Percentiles rank a stretch among this genome's conserved stretches.
These are phyloP conservation scores for Mamestra brassicae DNA, from an alignment of 2,888 invertebrate genomes.

Conservation along the genomic window DNA sequence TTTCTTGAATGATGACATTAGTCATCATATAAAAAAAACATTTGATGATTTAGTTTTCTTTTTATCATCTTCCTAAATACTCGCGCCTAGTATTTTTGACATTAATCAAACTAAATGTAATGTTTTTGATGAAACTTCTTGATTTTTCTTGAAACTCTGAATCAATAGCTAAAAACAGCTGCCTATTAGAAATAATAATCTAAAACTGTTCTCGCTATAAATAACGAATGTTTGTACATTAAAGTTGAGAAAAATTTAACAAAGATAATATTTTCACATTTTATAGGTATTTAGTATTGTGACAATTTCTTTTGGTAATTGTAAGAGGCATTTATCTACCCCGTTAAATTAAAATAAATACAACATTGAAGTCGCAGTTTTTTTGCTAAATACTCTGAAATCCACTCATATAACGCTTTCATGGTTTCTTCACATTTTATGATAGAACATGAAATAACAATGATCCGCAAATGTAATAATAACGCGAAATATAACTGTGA, in stretches of 20 bases:
- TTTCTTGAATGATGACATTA: conserved; percentile 25
- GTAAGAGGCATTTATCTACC: conserved; percentile 1
- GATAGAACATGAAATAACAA: conserved; percentile 41
- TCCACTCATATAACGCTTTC: neutral
- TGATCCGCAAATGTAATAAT: conserved; percentile 42
- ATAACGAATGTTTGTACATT: conserved; percentile 5
- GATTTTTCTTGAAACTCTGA: conserved; percentile 1
- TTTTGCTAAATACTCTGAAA: conserved; percentile 23
- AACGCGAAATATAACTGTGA: conserved; percentile 50
- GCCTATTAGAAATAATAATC: conserved; percentile 4
- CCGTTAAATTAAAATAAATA: conserved; percentile 16
- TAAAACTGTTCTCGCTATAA: neutral
- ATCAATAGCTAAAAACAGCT: conserved; percentile 29
- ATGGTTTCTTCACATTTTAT: conserved; percentile 38
- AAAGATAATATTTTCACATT: neutral
- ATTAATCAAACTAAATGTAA: conserved; percentile 15
- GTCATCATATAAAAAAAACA: conserved; percentile 12
- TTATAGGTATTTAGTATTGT: neutral
- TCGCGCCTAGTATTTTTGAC: conserved; percentile 10
- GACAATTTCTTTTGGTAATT: neutral
- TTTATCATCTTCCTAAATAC: conserved; percentile 24
- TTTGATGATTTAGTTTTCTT: conserved; percentile 22
- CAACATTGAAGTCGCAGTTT: neutral
- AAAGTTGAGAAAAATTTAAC: neutral
- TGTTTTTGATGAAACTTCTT: conserved; percentile 1